These are phyloP conservation scores for Styela plicata DNA, from an alignment of 23 tunicate genomes.

Conservation along the genomic window DNA sequence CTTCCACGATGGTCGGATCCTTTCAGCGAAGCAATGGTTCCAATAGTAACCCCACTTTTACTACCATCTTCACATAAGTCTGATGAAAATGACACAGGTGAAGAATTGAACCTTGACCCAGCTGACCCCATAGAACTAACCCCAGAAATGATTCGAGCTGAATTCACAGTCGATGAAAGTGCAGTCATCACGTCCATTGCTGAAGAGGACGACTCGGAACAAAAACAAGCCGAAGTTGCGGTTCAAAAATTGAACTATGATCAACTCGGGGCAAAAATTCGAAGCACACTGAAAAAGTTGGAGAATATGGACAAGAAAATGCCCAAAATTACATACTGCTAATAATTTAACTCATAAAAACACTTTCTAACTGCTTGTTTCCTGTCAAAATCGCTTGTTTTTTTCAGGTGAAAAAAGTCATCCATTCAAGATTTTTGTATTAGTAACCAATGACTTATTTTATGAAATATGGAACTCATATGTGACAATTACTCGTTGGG, in stretches of 20 bases:
- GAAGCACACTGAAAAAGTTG: conserved; percentile 14
- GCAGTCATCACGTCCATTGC: background rate
- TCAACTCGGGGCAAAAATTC: conserved; percentile 10
- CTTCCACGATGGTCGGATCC: conserved; percentile 53
- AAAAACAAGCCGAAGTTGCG: conserved; percentile 2
- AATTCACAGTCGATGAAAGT: conserved; percentile 35
- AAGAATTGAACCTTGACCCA: background rate
- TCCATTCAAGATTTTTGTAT: too few species aligned
- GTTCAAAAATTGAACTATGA: background rate
- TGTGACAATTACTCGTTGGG: too few species aligned
- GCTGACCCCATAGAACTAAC: conserved; percentile 25
- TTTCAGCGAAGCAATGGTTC: conserved; percentile 68
- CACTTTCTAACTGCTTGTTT: too few species aligned
- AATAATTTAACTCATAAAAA: too few species aligned
- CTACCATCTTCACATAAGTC: conserved; percentile 17
- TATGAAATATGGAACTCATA: too few species aligned
- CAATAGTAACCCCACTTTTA: conserved; percentile 32
- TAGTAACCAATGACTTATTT: too few species aligned
- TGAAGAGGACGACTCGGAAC: conserved; percentile 17
- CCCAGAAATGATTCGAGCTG: conserved; percentile 38
- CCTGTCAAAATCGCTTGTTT: too few species aligned
- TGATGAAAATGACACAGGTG: background rate
- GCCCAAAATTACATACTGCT: conserved; percentile 5
- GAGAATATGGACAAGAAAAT: conserved; percentile 23
- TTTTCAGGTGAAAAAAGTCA: too few species aligned